These are phyloP conservation scores for Drosophila neotestacea DNA, from an alignment of 2,888 invertebrate genomes.

Conservation along the genomic window DNA sequence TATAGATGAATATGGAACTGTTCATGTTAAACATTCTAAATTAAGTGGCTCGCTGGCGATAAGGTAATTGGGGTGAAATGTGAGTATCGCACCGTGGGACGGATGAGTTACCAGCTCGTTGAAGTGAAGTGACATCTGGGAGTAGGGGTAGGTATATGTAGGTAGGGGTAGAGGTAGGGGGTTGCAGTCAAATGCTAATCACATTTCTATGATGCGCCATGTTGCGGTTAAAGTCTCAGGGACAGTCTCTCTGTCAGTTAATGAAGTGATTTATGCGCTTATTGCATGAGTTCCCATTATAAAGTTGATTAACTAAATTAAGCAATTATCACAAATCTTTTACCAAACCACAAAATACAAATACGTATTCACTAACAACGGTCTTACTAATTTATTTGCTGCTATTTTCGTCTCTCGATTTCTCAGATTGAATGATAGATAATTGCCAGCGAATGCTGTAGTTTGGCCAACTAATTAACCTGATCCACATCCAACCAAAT, in stretches of 20 bases:
- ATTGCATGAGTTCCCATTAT: constrained; percentile 70
- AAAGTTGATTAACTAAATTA: constrained; percentile 72
- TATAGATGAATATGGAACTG: constrained; percentile 45
- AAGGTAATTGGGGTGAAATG: constrained; percentile 85
- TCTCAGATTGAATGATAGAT: constrained; percentile 64
- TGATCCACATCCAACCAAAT: constrained; percentile 64
- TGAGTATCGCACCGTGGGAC: constrained; percentile 57
- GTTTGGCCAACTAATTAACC: constrained; percentile 64
- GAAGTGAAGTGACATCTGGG: constrained; percentile 34
- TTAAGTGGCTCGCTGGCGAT: constrained; percentile 83
- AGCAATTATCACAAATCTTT: constrained; percentile 70
- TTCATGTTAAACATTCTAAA: constrained; percentile 82
- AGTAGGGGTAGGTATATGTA: constrained; percentile 6
- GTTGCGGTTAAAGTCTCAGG: constrained; percentile 28
- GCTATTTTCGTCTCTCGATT: constrained; percentile 32
- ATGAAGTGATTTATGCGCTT: constrained; percentile 76
- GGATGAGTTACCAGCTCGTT: constrained; percentile 52
- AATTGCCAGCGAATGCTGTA: constrained; percentile 55
- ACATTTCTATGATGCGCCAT: constrained; percentile 45
- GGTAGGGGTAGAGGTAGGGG: too few species aligned
- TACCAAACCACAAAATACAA: constrained; percentile 23
- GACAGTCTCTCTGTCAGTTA: constrained; percentile 36
- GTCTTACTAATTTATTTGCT: constrained; percentile 30
- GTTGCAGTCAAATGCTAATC: constrained; percentile 58
- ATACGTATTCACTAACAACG: constrained; percentile 13